Evolutionary conservation across 2,113 vertebrate genomes (phyloP).

Genomic region (Engraulis encrasicolus): DNA sequence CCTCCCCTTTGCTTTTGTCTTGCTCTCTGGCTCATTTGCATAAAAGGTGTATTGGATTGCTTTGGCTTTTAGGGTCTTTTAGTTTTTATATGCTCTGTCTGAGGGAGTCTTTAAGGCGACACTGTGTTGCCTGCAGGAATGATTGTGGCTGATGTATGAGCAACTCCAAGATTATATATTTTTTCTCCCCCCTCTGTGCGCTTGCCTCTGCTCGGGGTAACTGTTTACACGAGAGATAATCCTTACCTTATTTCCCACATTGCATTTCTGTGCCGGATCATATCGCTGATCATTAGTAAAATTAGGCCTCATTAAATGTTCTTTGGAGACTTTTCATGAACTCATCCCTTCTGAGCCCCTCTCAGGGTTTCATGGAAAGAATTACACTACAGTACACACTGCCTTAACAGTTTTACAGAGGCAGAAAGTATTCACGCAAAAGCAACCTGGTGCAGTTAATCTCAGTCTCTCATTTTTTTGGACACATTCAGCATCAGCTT

Average conservation of each 20-base stretch:
- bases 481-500: not conserved
- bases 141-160: not conserved
- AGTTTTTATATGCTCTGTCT: not conserved
- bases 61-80: conserved; percentile 22
- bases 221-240: not conserved
- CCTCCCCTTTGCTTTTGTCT: conserved; percentile 59
- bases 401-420: not conserved
- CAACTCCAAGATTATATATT: not conserved
- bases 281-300: not conserved
- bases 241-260: not conserved
- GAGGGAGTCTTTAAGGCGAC: not conserved
- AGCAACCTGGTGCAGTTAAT: not conserved
- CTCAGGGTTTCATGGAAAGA: not conserved
- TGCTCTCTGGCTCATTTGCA: conserved; percentile 41
- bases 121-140: not conserved
- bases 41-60: conserved; percentile 33
- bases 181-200: too few relatives aligned
- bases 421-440: not conserved
- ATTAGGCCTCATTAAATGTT: not conserved
- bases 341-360: not conserved
- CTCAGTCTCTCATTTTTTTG: not conserved
- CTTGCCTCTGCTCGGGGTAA: not conserved
- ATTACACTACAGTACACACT: not conserved
- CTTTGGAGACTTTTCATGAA: not conserved
- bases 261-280: not conserved